Conservation (phyloP, 2,113 vertebrate species). For the Ptyas mucosa region DNA sequence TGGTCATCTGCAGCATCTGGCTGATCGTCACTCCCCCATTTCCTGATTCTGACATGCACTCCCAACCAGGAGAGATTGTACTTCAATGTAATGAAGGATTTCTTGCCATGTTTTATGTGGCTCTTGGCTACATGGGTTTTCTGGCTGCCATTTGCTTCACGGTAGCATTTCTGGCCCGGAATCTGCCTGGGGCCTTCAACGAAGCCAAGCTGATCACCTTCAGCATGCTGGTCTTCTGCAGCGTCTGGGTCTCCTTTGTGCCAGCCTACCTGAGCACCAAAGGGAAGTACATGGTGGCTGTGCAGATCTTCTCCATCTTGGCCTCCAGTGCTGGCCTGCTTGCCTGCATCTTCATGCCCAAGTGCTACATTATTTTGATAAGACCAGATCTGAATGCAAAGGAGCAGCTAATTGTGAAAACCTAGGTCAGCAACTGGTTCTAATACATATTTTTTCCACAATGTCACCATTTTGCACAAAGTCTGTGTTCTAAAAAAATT, state of each 20-base stretch:
- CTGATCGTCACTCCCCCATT: not conserved
- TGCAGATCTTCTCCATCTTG: not conserved
- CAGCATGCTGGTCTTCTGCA: not conserved
- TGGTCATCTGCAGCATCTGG: not conserved
- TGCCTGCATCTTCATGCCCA: not conserved
- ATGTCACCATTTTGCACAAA: not conserved
- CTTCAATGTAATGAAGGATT: not conserved
- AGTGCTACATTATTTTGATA: not conserved
- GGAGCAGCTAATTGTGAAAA: not conserved
- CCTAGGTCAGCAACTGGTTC: not conserved
- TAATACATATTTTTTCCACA: too few species aligned
- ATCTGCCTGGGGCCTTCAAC: not conserved
- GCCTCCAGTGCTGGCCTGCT: not conserved
- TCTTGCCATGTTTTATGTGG: not conserved
- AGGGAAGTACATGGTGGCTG: not conserved
- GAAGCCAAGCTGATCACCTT: not conserved
- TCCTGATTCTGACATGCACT: not conserved
- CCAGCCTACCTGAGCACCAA: not conserved
- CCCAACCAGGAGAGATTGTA: not conserved
- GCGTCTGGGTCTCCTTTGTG: too few species aligned
- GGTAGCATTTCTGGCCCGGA: not conserved
- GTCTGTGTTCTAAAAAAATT: not conserved
- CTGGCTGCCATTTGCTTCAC: not conserved
- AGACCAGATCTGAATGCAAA: not conserved
- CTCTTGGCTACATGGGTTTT: not conserved